Evolutionary conservation across 2,113 vertebrate genomes (phyloP).

Genomic region (Alethe castanea): DNA sequence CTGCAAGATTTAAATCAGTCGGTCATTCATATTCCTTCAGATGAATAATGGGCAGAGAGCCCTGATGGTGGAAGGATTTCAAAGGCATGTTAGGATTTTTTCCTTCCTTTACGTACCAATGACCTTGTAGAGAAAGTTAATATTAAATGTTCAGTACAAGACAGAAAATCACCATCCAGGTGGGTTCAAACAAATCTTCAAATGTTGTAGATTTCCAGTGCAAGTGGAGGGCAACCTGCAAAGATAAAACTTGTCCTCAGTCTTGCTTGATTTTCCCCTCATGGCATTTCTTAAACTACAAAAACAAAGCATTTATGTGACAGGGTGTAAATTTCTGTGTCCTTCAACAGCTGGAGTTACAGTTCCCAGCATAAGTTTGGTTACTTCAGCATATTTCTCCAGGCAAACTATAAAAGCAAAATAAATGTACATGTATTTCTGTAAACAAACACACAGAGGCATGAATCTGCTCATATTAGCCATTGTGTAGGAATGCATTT

Average conservation of each 20-base stretch:
- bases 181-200: not conserved
- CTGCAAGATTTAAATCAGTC: not conserved
- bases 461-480: not conserved
- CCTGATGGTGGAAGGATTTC: not conserved
- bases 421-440: not conserved
- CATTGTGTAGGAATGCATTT: not conserved
- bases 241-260: not conserved
- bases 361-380: not conserved
- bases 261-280: not conserved
- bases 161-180: not conserved
- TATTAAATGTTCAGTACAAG: not conserved
- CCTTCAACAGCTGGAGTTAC: not conserved
- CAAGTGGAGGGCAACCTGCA: not conserved
- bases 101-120: not conserved
- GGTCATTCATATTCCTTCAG: fast-evolving
- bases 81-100: not conserved
- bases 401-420: not conserved
- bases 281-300: not conserved
- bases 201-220: not conserved
- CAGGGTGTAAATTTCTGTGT: not conserved
- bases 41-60: not conserved
- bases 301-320: not conserved
- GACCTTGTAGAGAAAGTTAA: not conserved
- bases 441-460: not conserved
- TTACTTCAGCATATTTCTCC: not conserved